A percentile compares a stretch with the other conserved stretches of the same genome.
Evolutionary conservation across 2,797 vertebrate genomes (phyloP).

Genomic region (Coccyzus lansbergi): DNA sequence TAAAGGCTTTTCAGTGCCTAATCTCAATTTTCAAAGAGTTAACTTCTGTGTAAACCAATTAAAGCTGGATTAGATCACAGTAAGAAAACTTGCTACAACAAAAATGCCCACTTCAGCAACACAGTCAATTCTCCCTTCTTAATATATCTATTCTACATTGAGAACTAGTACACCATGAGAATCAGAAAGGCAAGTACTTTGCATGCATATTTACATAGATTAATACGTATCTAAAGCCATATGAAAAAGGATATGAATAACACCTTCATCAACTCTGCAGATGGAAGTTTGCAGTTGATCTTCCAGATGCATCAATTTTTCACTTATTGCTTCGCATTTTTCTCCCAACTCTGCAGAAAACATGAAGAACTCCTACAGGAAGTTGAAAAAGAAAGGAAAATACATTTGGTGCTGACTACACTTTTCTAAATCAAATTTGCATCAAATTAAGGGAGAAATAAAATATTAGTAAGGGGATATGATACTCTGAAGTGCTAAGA

Average conservation of each 20-base stretch:
- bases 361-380: slow-evolving; percentile 68
- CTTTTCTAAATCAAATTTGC: neutral
- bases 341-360: slow-evolving; percentile 81
- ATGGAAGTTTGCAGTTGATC: slow-evolving; percentile 84
- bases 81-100: neutral
- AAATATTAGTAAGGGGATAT: neutral
- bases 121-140: neutral
- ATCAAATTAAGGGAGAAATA: slow-evolving; percentile 14
- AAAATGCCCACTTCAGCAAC: neutral
- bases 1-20: neutral
- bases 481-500: neutral
- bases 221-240: neutral
- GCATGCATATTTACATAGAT: neutral
- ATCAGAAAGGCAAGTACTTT: neutral
- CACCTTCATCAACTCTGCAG: slow-evolving; percentile 80
- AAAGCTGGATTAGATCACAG: neutral
- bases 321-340: slow-evolving; percentile 86
- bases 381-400: slow-evolving; percentile 31
- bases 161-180: neutral
- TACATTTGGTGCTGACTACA: neutral
- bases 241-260: slow-evolving; percentile 89
- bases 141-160: neutral
- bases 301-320: slow-evolving; percentile 85
- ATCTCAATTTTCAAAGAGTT: neutral
- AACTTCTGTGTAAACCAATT: neutral